phyloP scores from a whole-genome alignment of 2,888 invertebrate species.

The Litoditis marina region DNA sequence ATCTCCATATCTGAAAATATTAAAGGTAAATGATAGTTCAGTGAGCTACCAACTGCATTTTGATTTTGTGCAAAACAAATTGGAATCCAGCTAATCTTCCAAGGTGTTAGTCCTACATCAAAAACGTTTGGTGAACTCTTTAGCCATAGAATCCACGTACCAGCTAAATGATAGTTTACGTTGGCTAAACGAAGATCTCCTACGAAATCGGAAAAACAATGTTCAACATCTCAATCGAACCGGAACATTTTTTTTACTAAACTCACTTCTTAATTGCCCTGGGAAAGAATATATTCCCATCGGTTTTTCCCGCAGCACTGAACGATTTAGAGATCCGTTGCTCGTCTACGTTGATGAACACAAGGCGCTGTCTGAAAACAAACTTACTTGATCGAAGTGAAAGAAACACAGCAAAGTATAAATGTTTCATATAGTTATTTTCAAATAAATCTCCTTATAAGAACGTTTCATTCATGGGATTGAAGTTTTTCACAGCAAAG shows the following conservation, averaged over 20 bases:
- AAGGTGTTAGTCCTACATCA: too few relatives aligned
- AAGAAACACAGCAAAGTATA: too few relatives aligned
- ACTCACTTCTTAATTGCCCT: conserved; percentile 39
- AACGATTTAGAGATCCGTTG: conserved; percentile 31
- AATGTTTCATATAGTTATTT: background rate
- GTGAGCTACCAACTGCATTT: background rate
- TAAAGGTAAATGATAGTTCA: background rate
- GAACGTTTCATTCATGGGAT: too few relatives aligned
- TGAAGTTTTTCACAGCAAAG: too few relatives aligned
- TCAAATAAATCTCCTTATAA: too few relatives aligned
- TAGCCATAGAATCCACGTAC: too few relatives aligned
- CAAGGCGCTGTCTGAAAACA: conserved; percentile 42
- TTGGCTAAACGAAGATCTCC: too few relatives aligned
- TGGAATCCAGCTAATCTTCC: background rate
- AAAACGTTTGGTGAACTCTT: too few relatives aligned
- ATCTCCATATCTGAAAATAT: conserved; percentile 31
- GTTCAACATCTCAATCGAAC: background rate
- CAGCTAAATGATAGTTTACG: background rate
- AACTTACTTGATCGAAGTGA: too few relatives aligned
- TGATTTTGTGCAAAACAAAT: background rate
- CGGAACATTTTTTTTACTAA: background rate
- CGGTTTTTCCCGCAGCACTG: conserved; percentile 41
- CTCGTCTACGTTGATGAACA: conserved; percentile 36
- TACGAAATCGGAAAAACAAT: too few relatives aligned
- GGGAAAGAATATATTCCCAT: conserved; percentile 55